Percentiles rank a stretch among this genome's conserved stretches.
These are phyloP conservation scores for Phasia obesa DNA, from an alignment of 2,888 invertebrate genomes.

Conservation along the genomic window DNA sequence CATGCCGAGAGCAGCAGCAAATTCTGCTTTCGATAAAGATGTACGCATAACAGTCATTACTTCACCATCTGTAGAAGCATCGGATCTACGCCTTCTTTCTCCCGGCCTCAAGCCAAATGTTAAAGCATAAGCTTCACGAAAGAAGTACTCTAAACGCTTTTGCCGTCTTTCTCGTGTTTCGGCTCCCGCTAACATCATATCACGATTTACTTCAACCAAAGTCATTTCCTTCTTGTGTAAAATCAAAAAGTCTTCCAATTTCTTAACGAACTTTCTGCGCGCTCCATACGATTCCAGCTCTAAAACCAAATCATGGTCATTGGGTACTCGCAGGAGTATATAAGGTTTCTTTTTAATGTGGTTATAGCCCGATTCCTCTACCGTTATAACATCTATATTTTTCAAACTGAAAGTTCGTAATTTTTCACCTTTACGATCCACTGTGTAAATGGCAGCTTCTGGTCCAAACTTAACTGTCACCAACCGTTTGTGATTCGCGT, in stretches of 20 bases:
- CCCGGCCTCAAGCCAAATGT: conserved; percentile 94
- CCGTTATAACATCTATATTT: conserved; percentile 89
- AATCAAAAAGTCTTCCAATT: conserved; percentile 92
- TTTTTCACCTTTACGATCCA: conserved; percentile 96
- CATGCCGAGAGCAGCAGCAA: conserved; percentile 98
- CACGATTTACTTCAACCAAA: conserved; percentile 88
- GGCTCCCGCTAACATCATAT: conserved; percentile 94
- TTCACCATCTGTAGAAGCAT: conserved; percentile 89
- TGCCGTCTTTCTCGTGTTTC: conserved; percentile 97
- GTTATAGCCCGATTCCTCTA: conserved; percentile 93
- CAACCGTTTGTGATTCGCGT: conserved; percentile 93
- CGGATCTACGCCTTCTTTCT: conserved; percentile 89
- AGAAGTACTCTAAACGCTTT: conserved; percentile 96
- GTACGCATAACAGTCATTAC: conserved; percentile 97
- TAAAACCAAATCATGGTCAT: conserved; percentile 95
- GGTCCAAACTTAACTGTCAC: conserved; percentile 96
- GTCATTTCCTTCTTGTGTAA: conserved; percentile 92
- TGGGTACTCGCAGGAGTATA: conserved; percentile 90
- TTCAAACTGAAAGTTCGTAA: conserved; percentile 91
- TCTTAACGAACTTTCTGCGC: conserved; percentile 92
- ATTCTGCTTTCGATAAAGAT: conserved; percentile 94
- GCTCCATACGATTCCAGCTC: conserved; percentile 93
- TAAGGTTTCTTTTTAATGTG: conserved; percentile 90
- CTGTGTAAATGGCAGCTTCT: conserved; percentile 92
- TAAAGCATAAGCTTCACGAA: conserved; percentile 96